phyloP scores from a whole-genome alignment of 2,888 invertebrate genomes.

The Leucoma salicis region DNA sequence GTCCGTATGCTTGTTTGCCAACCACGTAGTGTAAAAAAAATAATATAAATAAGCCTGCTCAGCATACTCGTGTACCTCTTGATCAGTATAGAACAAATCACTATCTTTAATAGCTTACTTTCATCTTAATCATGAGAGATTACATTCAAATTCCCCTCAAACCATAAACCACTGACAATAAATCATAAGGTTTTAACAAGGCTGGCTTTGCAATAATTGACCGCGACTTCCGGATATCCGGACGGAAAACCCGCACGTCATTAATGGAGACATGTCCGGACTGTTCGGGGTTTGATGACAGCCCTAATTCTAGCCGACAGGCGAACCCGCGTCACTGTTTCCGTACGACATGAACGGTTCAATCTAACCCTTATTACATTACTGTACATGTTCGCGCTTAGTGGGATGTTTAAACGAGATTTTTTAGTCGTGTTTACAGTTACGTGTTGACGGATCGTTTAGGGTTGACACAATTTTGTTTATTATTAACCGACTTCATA shows the following conservation, averaged over 20 bases:
- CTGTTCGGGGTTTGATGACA: slow-evolving; percentile 15
- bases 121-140: background rate
- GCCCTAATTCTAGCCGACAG: slow-evolving; percentile 24
- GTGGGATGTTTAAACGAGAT: background rate
- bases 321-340: slow-evolving; percentile 26
- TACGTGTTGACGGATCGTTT: no score
- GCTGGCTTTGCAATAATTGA: slow-evolving; percentile 23
- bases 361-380: slow-evolving; percentile 26
- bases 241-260: slow-evolving; percentile 25
- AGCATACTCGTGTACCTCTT: no score
- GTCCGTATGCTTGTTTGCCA: no score
- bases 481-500: no score
- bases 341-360: slow-evolving; percentile 25
- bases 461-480: no score
- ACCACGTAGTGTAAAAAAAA: no score
- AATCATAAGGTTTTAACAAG: slow-evolving; percentile 20
- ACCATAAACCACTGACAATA: slow-evolving; percentile 17
- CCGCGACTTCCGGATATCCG: slow-evolving; percentile 21
- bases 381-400: slow-evolving; percentile 5
- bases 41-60: no score
- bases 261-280: slow-evolving; percentile 26
- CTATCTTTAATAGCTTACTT: no score
- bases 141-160: background rate
- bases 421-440: no score
- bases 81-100: no score